Base-by-base conservation (phyloP, 2,113 vertebrate genomes). In the Meleagris gallopavo region DNA sequence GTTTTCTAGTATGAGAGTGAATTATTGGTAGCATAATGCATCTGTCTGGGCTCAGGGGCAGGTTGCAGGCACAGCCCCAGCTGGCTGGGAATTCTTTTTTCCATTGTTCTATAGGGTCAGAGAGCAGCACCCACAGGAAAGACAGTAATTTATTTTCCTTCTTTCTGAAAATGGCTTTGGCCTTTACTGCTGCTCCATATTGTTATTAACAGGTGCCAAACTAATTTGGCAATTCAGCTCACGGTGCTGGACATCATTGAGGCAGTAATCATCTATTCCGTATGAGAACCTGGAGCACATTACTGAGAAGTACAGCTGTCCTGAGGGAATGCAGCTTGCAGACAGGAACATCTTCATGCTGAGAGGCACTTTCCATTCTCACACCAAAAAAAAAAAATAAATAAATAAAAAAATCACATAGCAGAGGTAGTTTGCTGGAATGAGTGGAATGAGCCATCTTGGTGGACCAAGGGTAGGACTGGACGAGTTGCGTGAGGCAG, bases 11-110 rank as follows among this genome's bases (percentile, higher is more conserved):
- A 21, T 0, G 1, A 9, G 8, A 9, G 52, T 45, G n/a, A 38
- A 61, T 67, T 46, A 38, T 2, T 18, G 38, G 38, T 34, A 61
- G 54, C 18, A 1, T 66, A 46, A 54, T 0, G 5, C 4, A 0
- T 4, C 66, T 43, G 50, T 34, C 38, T 5, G 12, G 55, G 29
- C 32, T 15, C 32, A 30, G 40, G n/a, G 24, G 11, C 17, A 34
- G 27, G n/a, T 54, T 79, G 18, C 60, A 48, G 65, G 21, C 30
- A 17, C 22, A 9, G 18, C 7, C 11, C n/a, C 0, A 8, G 32
- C 30, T 43, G 16, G 13, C 52, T 1, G 1, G 13, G 41, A 15
- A 43, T 43, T 43, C 41, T 43, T 43, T 15, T 7, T 34, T 72
- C 30, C 18, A 10, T 41, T 54, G 46, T 79, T 29, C 25, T n/a